Base-by-base conservation (phyloP, 2,888 invertebrate species). In the Abscondita cerata region DNA sequence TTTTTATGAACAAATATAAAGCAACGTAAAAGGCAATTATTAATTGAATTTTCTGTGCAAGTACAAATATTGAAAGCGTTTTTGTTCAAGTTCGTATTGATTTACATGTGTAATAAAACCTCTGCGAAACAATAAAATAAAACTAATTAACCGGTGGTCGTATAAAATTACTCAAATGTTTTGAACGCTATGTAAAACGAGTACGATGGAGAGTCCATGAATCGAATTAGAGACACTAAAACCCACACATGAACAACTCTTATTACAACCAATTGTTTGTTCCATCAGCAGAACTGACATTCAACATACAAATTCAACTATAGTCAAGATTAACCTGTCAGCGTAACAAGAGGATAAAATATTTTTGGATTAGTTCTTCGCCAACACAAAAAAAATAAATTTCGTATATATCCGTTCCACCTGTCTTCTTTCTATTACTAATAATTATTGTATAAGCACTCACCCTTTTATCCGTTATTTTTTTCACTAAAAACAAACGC, bases 181-280 rank as follows among this genome's bases (percentile, higher is more conserved):
- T 25, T 25, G 25, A 25, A 4, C 4, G 2, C 25, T 25, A 25
- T 25, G 51, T 57, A 50, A n/a, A 18, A 44, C 3, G 11, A 15
- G 13, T 46, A 25, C 15, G 20, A 20, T 9, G 46, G 18, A 25
- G 16, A 20, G 57, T 50, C n/a, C 57, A 57, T 40, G 50, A 31
- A 57, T 38, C 13, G 57, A 57, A 57, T 57, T 57, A 50, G 53
- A 20, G 50, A 19, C 57, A 19, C 31, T 54, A 55, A 57, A 57
- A 25, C 51, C 58, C 58, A 44, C 58, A 52, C 52, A 36, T 58
- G 58, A 58, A 52, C 50, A 16, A 18, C 51, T 44, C 58, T 58
- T 58, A 58, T 58, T 52, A 58, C 58, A 51, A 58, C 34, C 58
- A 52, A 58, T 58, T 58, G 58, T 58, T 58, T 58, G 58, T 58